These are phyloP conservation scores for Eupristina koningsbergeri DNA, from an alignment of 1,140 invertebrate genomes.

Conservation along the genomic window DNA sequence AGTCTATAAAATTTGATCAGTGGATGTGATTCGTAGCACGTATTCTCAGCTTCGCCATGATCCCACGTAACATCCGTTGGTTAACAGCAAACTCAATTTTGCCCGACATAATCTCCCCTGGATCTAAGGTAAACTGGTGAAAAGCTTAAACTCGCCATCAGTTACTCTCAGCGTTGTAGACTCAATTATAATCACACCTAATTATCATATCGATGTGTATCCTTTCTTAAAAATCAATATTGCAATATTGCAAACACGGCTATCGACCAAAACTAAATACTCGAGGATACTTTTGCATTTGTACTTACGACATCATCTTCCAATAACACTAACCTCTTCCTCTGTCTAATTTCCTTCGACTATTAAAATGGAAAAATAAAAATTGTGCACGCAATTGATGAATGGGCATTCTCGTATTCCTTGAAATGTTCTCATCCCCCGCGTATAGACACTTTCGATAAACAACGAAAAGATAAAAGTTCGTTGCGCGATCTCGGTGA, in stretches of 20 bases:
- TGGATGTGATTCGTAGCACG: slow-evolving; percentile 8
- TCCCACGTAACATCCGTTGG: background rate
- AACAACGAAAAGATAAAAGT: slow-evolving; percentile 51
- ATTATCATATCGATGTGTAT: too few species aligned
- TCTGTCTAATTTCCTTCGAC: too few species aligned
- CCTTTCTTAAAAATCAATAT: too few species aligned
- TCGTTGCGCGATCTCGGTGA: slow-evolving; percentile 51
- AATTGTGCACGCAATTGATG: background rate
- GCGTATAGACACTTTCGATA: slow-evolving; percentile 32
- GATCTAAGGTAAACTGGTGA: background rate
- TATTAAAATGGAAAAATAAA: slow-evolving; percentile 13
- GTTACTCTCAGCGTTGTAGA: too few species aligned
- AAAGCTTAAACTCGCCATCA: too few species aligned
- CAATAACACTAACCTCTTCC: too few species aligned
- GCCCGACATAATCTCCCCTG: background rate
- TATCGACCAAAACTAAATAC: slow-evolving; percentile 37
- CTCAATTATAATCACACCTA: too few species aligned
- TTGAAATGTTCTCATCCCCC: background rate
- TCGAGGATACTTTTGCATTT: slow-evolving; percentile 46
- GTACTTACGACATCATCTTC: slow-evolving; percentile 21
- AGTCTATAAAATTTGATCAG: background rate
- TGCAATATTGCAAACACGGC: too few species aligned
- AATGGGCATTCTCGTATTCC: background rate
- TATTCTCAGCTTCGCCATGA: slow-evolving; percentile 33
- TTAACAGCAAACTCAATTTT: background rate